Conservation (phyloP, 35 echinoderm and acorn worm species). For the Lytechinus variegatus region DNA sequence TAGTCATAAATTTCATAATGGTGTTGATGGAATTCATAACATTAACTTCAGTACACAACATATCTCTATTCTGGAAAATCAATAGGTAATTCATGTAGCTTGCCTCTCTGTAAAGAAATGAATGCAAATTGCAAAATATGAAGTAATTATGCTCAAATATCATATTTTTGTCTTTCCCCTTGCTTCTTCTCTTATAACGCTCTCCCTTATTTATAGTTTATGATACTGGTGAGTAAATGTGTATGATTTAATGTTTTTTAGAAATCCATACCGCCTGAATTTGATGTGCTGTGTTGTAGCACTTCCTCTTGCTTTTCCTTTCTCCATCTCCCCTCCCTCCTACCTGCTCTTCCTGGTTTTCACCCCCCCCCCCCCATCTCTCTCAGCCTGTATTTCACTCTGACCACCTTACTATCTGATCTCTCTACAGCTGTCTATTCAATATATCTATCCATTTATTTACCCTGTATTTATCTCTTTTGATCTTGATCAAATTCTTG, state of each 20-base stretch:
- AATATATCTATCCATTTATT: too few species aligned
- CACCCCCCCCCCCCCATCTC: not conserved
- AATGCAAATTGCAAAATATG: not conserved
- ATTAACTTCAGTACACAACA: too few species aligned
- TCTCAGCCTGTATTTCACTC: too few species aligned
- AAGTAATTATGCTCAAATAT: not conserved
- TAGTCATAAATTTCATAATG: too few species aligned
- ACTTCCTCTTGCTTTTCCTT: not conserved
- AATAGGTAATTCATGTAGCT: too few species aligned
- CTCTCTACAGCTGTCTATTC: too few species aligned
- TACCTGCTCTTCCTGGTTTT: not conserved
- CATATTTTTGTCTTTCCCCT: not conserved
- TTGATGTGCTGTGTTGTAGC: not conserved
- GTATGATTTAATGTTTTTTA: not conserved
- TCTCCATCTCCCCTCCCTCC: conserved; percentile 9
- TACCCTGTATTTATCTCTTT: too few species aligned
- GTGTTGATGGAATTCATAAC: too few species aligned
- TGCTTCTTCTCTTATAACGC: not conserved
- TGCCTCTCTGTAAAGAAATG: not conserved
- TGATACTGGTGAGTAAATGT: conserved; percentile 36
- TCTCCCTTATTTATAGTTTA: not conserved
- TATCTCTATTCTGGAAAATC: too few species aligned
- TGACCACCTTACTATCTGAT: too few species aligned
- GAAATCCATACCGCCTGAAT: not conserved
- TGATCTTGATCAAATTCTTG: too few species aligned